phyloP scores from a whole-genome alignment of 2,888 invertebrate genomes.

The Hydropsyche betteni region DNA sequence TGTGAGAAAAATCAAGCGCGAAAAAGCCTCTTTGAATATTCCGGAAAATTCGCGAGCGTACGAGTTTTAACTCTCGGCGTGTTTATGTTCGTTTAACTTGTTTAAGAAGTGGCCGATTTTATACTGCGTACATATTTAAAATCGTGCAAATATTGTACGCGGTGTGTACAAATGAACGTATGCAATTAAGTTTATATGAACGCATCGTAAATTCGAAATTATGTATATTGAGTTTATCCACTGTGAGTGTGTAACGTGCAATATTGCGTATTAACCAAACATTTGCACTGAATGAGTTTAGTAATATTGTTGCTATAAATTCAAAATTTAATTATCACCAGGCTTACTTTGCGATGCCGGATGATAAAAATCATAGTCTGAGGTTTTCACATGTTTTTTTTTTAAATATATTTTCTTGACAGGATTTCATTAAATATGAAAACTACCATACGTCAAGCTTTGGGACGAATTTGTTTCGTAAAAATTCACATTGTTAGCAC shows the following conservation, averaged over 20 bases:
- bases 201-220: background rate
- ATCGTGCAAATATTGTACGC: background rate
- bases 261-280: constrained; percentile 23
- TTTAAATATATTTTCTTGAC: too few species aligned
- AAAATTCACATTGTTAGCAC: constrained; percentile 22
- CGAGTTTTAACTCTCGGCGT: background rate
- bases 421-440: too few species aligned
- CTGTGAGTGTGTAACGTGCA: background rate
- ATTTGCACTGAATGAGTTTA: constrained; percentile 20
- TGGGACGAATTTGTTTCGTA: background rate
- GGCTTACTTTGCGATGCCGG: too few species aligned
- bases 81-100: background rate
- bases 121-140: background rate
- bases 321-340: constrained; percentile 15
- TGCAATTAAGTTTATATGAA: constrained; percentile 1
- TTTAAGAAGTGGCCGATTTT: background rate
- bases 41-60: background rate
- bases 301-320: constrained; percentile 13
- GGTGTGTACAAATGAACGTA: constrained; percentile 5
- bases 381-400: too few species aligned
- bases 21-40: background rate
- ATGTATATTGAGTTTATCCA: background rate
- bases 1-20: background rate
- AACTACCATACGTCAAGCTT: too few species aligned
- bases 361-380: too few species aligned